Conservation (phyloP, 2,888 invertebrate genomes). For the Leptopilina syphax region DNA sequence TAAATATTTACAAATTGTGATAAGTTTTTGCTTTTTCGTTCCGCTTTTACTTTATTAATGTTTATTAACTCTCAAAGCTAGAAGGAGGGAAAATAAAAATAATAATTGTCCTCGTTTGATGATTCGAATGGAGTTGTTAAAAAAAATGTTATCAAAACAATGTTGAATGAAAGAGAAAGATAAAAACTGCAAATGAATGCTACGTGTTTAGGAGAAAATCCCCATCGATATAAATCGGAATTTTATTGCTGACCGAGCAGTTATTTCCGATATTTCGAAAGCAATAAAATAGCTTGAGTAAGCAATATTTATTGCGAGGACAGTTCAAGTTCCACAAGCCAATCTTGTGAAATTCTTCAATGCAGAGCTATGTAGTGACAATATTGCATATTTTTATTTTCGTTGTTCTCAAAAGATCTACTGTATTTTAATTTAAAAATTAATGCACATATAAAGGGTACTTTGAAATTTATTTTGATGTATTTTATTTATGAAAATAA, state of each 20-base stretch:
- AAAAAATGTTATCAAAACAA: background rate
- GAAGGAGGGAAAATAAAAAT: no score
- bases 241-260: conserved; percentile 30
- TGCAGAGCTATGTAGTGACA: background rate
- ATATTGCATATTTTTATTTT: background rate
- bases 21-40: no score
- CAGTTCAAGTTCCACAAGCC: conserved; percentile 12
- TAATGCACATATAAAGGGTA: no score
- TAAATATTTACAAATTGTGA: no score
- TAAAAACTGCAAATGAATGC: conserved; percentile 21
- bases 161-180: background rate
- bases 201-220: conserved; percentile 5
- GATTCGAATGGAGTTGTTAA: background rate
- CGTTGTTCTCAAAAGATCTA: background rate
- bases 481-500: no score
- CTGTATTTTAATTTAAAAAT: no score
- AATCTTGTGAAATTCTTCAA: background rate
- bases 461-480: no score
- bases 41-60: no score
- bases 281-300: conserved; percentile 14
- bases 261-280: conserved; percentile 32
- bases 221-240: conserved; percentile 28
- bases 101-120: background rate
- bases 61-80: no score
- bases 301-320: conserved; percentile 35